Conservation (phyloP, 2,888 invertebrate species). For the Rhagonycha lutea region DNA sequence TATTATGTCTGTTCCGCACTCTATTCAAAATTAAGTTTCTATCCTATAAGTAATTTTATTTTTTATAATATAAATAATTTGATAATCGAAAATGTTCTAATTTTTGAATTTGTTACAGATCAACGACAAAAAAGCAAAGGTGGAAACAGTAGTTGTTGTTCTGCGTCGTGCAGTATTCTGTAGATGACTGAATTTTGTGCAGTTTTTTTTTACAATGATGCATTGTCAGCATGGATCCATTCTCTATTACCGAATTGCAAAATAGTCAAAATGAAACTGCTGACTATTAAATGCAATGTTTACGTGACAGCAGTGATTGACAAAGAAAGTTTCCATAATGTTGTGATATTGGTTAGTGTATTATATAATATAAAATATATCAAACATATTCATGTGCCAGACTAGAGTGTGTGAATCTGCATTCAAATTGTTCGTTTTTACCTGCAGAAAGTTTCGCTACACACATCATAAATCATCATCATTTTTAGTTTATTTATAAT, state of each 20-base stretch:
- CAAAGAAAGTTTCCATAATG: constrained; percentile 52
- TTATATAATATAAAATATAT: constrained; percentile 45
- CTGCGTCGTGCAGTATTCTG: constrained; percentile 91
- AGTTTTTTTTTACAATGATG: constrained; percentile 31
- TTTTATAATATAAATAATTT: no score
- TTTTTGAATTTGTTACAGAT: constrained; percentile 67
- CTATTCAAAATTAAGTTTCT: no score
- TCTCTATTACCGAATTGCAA: constrained; percentile 21
- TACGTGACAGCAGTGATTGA: constrained; percentile 31
- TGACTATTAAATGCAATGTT: constrained; percentile 15
- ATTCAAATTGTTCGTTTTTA: constrained; percentile 35
- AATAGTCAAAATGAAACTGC: constrained; percentile 18
- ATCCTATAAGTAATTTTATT: not conserved
- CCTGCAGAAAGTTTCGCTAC: constrained; percentile 36
- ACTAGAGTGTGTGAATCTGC: constrained; percentile 49
- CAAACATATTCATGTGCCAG: constrained; percentile 54
- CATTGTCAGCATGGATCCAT: constrained; percentile 17
- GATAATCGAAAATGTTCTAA: not conserved
- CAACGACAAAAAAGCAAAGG: constrained; percentile 96
- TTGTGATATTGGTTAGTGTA: constrained; percentile 57
- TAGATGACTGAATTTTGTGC: constrained; percentile 57
- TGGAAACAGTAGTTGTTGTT: constrained; percentile 93
- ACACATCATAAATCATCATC: constrained; percentile 43
- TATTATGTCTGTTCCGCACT: no score
- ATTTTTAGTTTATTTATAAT: constrained; percentile 47